phyloP scores from a whole-genome alignment of 2,797 vertebrate genomes.

The Menidia menidia region DNA sequence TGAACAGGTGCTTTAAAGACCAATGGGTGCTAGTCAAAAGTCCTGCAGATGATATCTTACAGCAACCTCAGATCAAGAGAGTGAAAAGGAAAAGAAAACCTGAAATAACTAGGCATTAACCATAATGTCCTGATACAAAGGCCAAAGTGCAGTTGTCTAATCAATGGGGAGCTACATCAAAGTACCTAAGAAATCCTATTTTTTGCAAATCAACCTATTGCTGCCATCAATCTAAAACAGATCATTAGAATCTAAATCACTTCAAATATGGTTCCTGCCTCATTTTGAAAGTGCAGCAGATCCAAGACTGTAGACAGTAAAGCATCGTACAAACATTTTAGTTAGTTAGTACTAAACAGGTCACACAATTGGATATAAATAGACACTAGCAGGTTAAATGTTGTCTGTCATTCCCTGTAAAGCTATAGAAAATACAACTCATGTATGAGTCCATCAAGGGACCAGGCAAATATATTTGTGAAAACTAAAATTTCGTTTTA shows the following conservation, averaged over 20 bases:
- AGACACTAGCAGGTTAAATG: background rate
- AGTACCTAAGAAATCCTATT: background rate
- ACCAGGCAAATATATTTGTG: background rate
- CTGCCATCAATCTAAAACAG: background rate
- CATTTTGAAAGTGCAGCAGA: background rate
- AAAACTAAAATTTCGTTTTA: background rate
- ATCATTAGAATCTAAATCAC: background rate
- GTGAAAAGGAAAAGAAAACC: constrained; percentile 20
- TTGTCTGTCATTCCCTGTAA: background rate
- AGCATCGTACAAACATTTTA: background rate
- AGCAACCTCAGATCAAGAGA: constrained; percentile 8
- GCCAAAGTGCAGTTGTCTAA: constrained; percentile 19
- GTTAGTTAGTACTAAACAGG: background rate
- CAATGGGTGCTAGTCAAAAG: background rate
- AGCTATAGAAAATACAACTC: background rate
- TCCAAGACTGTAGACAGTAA: background rate
- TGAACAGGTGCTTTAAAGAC: constrained; percentile 8
- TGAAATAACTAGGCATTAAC: constrained; percentile 11
- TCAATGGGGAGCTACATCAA: background rate
- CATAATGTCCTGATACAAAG: background rate
- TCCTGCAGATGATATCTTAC: background rate
- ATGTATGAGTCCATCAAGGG: too few species aligned
- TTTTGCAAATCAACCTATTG: background rate
- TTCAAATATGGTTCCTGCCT: background rate
- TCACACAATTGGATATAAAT: background rate